Base-by-base conservation (phyloP, 2,797 vertebrate species). In the Lycodopsis pacificus region DNA sequence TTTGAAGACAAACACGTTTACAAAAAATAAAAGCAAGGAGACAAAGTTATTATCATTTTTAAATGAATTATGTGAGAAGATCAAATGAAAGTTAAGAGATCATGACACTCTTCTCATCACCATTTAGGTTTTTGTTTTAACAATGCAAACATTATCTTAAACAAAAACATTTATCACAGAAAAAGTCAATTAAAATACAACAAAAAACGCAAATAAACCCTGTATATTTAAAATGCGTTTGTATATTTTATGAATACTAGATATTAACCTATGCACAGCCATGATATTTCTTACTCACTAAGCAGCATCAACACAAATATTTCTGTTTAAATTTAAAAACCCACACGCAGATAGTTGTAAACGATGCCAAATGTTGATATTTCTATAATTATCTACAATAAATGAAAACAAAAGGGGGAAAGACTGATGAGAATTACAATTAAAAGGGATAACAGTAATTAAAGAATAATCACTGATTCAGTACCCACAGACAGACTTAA, bases 401-500 rank as follows among this genome's bases (percentile, higher is more conserved):
- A 64, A 64, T 8, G 8, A 63, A 81, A 64, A 57, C 19, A 25
- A 62, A 61, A n/a, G 0, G 10, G 27, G 20, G 32, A 62, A 62
- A 49, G 2, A 46, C 2, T 4, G 13, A 59, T 36, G 7, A 46
- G 40, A 42, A 76, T 73, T 76, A 38, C 2, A 66, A 73, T 44
- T 74, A 42, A 38, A 69, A 57, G 13, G 7, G 44, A 53, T 57
- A 61, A 14, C 8, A 30, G 13, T 25, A 56, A 32, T 81, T 66
- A 65, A 46, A 49, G 25, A 32, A 38, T 14, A 65, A 72, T 17
- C 34, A 46, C 32, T 34, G 36, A 22, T 65, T 66, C 27, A 2
- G 40, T 38, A 75, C 61, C 65, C 48, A 25, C 19, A 81, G 59
- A 81, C 65, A 73, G 58, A 75, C 80, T 78, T 67, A 61, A 72